Percentiles rank a stretch among this genome's conserved stretches.
These are phyloP conservation scores for Macrosteles quadrilineatus DNA, from an alignment of 1,140 invertebrate species.

Conservation along the genomic window DNA sequence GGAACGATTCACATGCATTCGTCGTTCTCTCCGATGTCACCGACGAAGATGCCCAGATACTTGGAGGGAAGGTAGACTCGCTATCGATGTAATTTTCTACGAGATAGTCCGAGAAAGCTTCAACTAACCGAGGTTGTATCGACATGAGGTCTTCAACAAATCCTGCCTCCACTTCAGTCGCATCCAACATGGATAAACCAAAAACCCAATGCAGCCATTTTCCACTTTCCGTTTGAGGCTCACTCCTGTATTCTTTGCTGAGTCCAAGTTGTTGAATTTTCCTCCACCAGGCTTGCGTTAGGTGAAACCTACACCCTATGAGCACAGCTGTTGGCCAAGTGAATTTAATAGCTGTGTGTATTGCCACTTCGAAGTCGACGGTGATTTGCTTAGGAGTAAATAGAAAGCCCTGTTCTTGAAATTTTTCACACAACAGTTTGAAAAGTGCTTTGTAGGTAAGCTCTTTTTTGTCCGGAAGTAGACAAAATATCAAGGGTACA, in stretches of 20 bases:
- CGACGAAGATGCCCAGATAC: no score
- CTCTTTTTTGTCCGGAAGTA: no score
- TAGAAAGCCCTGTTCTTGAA: background rate
- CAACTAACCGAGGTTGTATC: no score
- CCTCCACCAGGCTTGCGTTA: background rate
- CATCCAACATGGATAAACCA: background rate
- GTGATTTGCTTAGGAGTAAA: background rate
- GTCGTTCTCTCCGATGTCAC: background rate
- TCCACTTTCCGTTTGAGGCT: no score
- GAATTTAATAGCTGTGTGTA: background rate
- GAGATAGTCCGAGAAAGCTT: background rate
- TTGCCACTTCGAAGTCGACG: no score
- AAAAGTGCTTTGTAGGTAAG: background rate
- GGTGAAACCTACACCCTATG: background rate
- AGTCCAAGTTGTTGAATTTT: no score
- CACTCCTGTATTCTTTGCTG: no score
- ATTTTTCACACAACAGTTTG: background rate
- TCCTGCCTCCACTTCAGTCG: background rate
- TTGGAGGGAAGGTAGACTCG: background rate
- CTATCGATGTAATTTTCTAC: background rate
- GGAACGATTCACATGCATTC: background rate
- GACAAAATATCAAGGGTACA: no score
- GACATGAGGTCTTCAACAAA: no score
- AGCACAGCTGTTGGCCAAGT: background rate
- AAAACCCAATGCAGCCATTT: no score